These are phyloP conservation scores for Coregonus clupeaformis DNA, from an alignment of 2,113 vertebrate species.

Conservation along the genomic window DNA sequence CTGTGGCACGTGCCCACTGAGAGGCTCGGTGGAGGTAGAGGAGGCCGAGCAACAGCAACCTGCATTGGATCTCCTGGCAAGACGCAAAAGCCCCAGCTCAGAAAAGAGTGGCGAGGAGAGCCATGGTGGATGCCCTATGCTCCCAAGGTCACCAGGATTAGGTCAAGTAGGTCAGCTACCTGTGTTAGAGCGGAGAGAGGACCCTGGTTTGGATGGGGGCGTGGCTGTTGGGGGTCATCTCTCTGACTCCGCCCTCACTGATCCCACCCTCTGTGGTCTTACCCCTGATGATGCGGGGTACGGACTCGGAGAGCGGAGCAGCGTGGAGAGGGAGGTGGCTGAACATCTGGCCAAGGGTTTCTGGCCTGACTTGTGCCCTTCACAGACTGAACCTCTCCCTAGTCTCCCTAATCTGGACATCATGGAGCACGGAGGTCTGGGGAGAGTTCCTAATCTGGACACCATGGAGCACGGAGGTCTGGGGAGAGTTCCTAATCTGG, in stretches of 20 bases:
- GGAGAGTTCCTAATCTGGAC: conserved; percentile 33
- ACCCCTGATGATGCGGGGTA: conserved; percentile 49
- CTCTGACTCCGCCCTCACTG: conserved; percentile 62
- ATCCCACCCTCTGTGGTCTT: conserved; percentile 49
- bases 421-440: too few species aligned
- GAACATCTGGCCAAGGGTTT: conserved; percentile 94
- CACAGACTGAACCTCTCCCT: conserved; percentile 52
- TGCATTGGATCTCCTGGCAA: too few species aligned
- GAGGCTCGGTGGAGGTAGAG: not conserved
- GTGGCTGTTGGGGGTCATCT: conserved; percentile 52
- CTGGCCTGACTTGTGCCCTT: conserved; percentile 91
- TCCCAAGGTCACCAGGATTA: not conserved
- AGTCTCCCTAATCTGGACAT: not conserved
- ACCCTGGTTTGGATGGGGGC: not conserved
- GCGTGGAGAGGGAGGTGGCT: conserved; percentile 91
- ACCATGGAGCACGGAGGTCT: conserved; percentile 65
- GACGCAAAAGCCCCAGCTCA: too few species aligned
- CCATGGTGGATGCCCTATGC: not conserved
- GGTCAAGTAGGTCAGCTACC: not conserved
- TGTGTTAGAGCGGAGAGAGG: not conserved
- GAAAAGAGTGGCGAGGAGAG: too few species aligned
- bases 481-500: conserved; percentile 70
- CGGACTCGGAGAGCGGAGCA: conserved; percentile 74
- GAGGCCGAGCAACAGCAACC: too few species aligned
- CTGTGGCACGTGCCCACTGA: not conserved